These are phyloP conservation scores for Herminia tarsipennalis DNA, from an alignment of 2,888 invertebrate species.

Conservation along the genomic window DNA sequence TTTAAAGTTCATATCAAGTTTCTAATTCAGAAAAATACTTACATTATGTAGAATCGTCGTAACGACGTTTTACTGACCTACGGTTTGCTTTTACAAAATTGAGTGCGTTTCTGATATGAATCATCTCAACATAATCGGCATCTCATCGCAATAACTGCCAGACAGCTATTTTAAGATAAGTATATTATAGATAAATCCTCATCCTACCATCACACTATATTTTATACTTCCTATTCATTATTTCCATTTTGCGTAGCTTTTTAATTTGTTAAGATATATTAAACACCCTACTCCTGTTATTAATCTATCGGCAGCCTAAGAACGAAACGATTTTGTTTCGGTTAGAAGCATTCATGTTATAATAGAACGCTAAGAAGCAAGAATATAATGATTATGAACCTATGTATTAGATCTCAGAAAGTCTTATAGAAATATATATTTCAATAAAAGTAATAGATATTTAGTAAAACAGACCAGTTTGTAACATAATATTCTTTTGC, in stretches of 20 bases:
- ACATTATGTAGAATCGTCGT: neutral
- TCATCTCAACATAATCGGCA: conserved; percentile 5
- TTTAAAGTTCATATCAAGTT: neutral
- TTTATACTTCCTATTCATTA: conserved; percentile 44
- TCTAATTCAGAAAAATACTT: neutral
- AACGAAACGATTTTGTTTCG: conserved; percentile 13
- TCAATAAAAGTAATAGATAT: too few species aligned
- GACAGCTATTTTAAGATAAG: conserved; percentile 26
- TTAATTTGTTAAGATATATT: conserved; percentile 42
- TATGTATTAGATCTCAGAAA: too few species aligned
- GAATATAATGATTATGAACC: too few species aligned
- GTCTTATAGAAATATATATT: too few species aligned
- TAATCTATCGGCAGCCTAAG: conserved; percentile 13
- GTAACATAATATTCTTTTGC: conserved; percentile 10
- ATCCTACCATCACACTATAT: conserved; percentile 16
- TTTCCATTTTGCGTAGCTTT: conserved; percentile 55
- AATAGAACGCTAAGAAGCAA: neutral
- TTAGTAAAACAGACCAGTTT: neutral
- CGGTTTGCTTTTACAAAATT: neutral
- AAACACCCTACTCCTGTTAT: conserved; percentile 19
- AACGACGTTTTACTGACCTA: neutral
- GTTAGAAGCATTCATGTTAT: neutral
- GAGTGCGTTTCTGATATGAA: neutral
- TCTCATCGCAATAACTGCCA: conserved; percentile 16
- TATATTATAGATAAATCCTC: neutral